Conservation (phyloP, 2,888 invertebrate species). For the Horisme vitalbata region DNA sequence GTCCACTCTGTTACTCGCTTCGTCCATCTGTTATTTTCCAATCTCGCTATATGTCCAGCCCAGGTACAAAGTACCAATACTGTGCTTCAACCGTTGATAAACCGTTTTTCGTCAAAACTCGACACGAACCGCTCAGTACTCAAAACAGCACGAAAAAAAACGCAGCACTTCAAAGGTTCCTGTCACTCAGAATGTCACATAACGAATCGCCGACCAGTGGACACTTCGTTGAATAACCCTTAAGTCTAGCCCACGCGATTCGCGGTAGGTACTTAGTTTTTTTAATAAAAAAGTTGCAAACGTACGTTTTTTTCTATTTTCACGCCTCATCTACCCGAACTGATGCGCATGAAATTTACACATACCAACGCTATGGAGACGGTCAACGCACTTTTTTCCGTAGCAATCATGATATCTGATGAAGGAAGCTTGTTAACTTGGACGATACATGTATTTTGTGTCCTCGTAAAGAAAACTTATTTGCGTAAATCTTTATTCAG, state of each 20-base stretch:
- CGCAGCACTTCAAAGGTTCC: conserved; percentile 13
- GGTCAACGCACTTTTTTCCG: conserved; percentile 3
- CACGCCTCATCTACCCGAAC: conserved; percentile 1
- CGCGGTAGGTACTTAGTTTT: conserved; percentile 1
- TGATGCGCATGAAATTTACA: conserved; percentile 7
- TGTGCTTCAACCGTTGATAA: conserved; percentile 2
- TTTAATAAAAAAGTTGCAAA: background rate
- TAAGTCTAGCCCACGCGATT: background rate
- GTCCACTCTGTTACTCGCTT: too few relatives aligned
- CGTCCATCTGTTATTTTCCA: too few relatives aligned
- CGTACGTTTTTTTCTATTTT: background rate
- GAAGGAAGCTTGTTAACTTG: too few relatives aligned
- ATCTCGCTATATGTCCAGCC: too few relatives aligned
- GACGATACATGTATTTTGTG: too few relatives aligned
- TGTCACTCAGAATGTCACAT: conserved; percentile 16
- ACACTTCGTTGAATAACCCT: conserved; percentile 1
- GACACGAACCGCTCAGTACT: conserved; percentile 5
- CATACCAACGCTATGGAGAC: background rate
- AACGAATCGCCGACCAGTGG: background rate
- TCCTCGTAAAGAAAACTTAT: conserved; percentile 1
- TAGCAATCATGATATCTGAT: background rate
- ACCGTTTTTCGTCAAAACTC: conserved; percentile 11
- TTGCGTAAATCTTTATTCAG: too few relatives aligned
- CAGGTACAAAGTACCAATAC: too few relatives aligned
- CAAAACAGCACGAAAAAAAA: conserved; percentile 12